These are phyloP conservation scores for Eulemur macaco DNA, from an alignment of 2,113 vertebrate species.

Conservation along the genomic window DNA sequence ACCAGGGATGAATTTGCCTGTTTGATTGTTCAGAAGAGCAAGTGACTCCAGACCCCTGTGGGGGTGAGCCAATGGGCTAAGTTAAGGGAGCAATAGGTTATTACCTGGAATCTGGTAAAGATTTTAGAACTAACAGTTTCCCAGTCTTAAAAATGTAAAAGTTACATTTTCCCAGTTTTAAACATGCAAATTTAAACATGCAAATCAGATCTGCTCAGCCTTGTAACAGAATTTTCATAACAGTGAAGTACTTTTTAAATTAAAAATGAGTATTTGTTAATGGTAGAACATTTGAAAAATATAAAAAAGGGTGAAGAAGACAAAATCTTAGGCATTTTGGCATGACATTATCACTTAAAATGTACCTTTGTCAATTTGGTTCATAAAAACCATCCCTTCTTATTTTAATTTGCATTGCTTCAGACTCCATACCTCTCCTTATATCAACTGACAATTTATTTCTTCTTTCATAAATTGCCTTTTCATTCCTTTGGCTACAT, in stretches of 20 bases:
- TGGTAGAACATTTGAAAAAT: neutral
- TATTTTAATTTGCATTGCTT: neutral
- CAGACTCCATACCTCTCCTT: neutral
- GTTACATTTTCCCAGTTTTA: neutral
- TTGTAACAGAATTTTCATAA: neutral
- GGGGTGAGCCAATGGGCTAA: neutral
- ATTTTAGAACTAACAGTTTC: neutral
- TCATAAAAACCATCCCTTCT: neutral
- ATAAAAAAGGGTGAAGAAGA: neutral
- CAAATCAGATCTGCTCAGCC: neutral
- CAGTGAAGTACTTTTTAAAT: constrained; percentile 17
- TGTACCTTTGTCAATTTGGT: neutral
- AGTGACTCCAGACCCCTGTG: neutral
- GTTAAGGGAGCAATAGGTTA: neutral
- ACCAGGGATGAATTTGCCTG: neutral
- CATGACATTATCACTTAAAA: neutral
- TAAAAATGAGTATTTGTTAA: neutral
- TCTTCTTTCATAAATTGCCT: neutral
- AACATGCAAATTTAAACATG: neutral
- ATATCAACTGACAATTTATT: neutral
- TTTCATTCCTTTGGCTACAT: neutral
- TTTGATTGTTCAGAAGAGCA: neutral
- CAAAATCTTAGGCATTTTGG: neutral
- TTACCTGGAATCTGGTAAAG: neutral
- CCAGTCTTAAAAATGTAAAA: neutral